Evolutionary conservation across 2,797 vertebrate genomes (phyloP).

Genomic region (Serranus cabrilla): DNA sequence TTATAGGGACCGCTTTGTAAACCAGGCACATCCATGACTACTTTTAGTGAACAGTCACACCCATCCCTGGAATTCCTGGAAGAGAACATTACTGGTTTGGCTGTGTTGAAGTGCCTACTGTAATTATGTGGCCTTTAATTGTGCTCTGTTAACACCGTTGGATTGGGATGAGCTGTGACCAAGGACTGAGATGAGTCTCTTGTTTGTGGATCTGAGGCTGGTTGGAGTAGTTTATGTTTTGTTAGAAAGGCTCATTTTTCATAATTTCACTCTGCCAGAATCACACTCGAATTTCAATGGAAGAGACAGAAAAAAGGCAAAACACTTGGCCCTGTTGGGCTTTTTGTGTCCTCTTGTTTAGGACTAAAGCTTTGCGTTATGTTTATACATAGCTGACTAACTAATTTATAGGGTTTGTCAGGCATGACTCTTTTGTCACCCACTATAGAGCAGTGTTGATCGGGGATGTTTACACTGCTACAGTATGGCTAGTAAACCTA

Average conservation of each 20-base stretch:
- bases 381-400: not conserved
- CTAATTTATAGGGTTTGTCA: not conserved
- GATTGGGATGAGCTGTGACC: slow-evolving; percentile 74
- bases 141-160: slow-evolving; percentile 79
- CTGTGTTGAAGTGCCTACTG: slow-evolving; percentile 78
- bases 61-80: slow-evolving; percentile 84
- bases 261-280: slow-evolving; percentile 9
- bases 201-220: slow-evolving; percentile 52
- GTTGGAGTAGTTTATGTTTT: slow-evolving; percentile 40
- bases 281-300: slow-evolving; percentile 14
- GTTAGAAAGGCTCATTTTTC: slow-evolving; percentile 33
- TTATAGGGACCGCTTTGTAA: slow-evolving; percentile 81
- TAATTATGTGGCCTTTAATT: slow-evolving; percentile 85
- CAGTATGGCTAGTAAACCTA: no score
- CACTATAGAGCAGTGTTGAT: no score
- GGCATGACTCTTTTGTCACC: no score
- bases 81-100: slow-evolving; percentile 84
- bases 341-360: slow-evolving; percentile 3
- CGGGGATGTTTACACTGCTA: no score
- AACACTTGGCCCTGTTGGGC: not conserved
- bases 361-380: not conserved
- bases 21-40: slow-evolving; percentile 81
- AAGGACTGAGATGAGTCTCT: slow-evolving; percentile 45
- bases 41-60: slow-evolving; percentile 84
- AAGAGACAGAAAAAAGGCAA: not conserved